phyloP scores from a whole-genome alignment of 2,797 vertebrate genomes.

The Cuculus canorus region DNA sequence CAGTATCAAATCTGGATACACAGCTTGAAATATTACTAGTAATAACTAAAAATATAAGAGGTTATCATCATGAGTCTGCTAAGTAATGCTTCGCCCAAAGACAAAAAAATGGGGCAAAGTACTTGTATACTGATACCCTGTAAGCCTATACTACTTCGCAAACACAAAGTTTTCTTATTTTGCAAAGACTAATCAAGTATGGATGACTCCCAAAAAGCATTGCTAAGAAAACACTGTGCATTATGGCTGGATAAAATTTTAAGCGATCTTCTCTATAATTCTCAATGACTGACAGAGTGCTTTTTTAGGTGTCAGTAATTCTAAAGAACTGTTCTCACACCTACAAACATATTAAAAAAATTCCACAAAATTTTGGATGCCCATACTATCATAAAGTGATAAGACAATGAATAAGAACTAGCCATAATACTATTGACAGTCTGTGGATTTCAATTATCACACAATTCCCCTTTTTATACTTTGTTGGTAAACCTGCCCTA shows the following conservation, averaged over 20 bases:
- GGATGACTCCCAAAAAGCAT: conserved; percentile 28
- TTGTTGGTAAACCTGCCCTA: neutral
- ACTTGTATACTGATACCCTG: conserved; percentile 72
- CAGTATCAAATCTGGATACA: neutral
- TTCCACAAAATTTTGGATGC: neutral
- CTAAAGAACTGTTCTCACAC: neutral
- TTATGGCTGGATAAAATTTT: conserved; percentile 7
- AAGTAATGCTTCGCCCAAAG: conserved; percentile 6
- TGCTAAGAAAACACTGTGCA: conserved; percentile 26
- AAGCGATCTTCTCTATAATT: conserved; percentile 5
- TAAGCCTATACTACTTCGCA: conserved; percentile 65
- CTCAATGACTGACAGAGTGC: neutral
- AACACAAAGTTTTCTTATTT: conserved; percentile 55
- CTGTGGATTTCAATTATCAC: neutral
- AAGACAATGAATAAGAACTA: neutral
- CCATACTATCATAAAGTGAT: neutral
- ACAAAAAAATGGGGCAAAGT: conserved; percentile 35
- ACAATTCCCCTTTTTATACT: neutral
- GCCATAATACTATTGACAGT: neutral
- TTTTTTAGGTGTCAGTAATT: neutral
- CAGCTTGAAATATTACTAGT: neutral
- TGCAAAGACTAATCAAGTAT: conserved; percentile 40
- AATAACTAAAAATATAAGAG: neutral
- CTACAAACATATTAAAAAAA: neutral
- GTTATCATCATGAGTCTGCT: neutral